These are phyloP conservation scores for Pavo muticus DNA, from an alignment of 2,113 vertebrate species.

Conservation along the genomic window DNA sequence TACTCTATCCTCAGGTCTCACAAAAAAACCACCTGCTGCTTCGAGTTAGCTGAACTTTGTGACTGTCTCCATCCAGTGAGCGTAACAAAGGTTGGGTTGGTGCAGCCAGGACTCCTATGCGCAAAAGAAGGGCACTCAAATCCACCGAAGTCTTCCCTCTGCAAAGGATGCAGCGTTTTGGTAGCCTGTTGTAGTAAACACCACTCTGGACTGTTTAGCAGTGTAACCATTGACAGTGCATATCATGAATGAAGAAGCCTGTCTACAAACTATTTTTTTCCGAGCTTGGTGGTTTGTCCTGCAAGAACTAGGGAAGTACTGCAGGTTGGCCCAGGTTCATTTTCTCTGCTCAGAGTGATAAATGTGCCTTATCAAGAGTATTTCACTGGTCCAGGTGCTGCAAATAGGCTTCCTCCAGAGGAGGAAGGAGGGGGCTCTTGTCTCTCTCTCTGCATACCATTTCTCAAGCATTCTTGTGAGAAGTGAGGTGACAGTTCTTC, in stretches of 20 bases:
- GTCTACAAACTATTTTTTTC: not conserved
- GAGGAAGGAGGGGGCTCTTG: not conserved
- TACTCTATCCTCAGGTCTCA: not conserved
- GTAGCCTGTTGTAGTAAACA: not conserved
- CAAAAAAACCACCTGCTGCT: not conserved
- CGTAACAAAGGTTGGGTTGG: not conserved
- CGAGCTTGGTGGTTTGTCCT: not conserved
- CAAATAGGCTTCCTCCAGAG: not conserved
- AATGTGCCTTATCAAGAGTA: not conserved
- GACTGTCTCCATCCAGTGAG: not conserved
- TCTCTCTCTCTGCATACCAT: accelerated
- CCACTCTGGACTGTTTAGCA: not conserved
- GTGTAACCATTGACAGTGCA: not conserved
- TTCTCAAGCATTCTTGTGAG: not conserved
- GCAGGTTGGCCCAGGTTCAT: constrained; percentile 55
- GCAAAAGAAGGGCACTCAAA: not conserved
- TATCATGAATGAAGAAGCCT: not conserved
- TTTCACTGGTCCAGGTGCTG: not conserved
- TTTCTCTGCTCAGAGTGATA: not conserved
- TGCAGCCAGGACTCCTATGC: accelerated
- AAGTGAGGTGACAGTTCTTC: not conserved
- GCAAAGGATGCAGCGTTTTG: not conserved
- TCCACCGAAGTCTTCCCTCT: not conserved
- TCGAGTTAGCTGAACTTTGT: not conserved
- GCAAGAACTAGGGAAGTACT: constrained; percentile 12